Percentiles rank a stretch among this genome's conserved stretches.
phyloP scores from a whole-genome alignment of 1,140 invertebrate genomes.

The roundworm (Caenorhabditis elegans) region WBcel235 BX284602.5:9487501-9488000 shows the following conservation, averaged over 20 bases:
- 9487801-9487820: too few species aligned
- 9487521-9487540: conserved; percentile 27
- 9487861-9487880: conserved; percentile 20
- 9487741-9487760: conserved; percentile 20
- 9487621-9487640: too few species aligned
- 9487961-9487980: conserved; percentile 27
- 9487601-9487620: too few species aligned
- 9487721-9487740: not conserved
- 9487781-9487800: conserved; percentile 29
- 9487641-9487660: not conserved
- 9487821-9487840: not conserved
- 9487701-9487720: not conserved
- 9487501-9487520: too few species aligned
- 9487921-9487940: not conserved
- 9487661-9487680: not conserved
- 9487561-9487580: conserved; percentile 1
- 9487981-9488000: too few species aligned
- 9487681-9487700: conserved; percentile 2
- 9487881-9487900: not conserved
- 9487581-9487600: conserved; percentile 12
- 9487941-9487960: not conserved
- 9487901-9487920: not conserved
- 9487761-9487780: conserved; percentile 19
- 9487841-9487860: not conserved
- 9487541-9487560: not conserved